Evolutionary conservation across 2,113 vertebrate genomes (phyloP).

Genomic region (Leptocoma aspasia): DNA sequence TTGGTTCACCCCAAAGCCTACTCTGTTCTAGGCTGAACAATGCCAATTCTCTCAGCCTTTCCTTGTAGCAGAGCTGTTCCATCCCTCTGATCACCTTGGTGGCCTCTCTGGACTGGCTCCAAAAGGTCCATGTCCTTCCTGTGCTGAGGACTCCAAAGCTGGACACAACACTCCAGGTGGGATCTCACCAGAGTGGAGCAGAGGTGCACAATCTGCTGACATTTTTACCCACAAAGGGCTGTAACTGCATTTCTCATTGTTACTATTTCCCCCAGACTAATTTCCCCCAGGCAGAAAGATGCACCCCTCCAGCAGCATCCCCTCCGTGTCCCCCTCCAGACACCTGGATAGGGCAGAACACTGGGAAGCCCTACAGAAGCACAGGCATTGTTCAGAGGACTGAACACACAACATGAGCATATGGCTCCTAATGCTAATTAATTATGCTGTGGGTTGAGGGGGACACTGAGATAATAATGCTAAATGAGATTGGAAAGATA

Average conservation of each 20-base stretch:
- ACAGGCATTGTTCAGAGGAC: not conserved
- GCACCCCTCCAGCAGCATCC: not conserved
- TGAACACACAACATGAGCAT: not conserved
- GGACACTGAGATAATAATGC: conserved; percentile 5
- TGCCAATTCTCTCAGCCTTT: not conserved
- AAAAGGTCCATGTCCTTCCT: not conserved
- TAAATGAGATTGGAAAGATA: conserved; percentile 27
- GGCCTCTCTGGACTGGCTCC: not conserved
- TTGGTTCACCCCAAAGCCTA: fast-evolving
- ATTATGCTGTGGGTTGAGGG: conserved; percentile 27
- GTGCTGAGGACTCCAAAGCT: not conserved
- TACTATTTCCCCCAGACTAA: not conserved
- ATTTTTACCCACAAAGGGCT: not conserved
- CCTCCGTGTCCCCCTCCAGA: fast-evolving
- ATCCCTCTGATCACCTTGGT: not conserved
- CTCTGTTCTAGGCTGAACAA: not conserved
- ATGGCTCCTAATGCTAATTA: conserved; percentile 36
- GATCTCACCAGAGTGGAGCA: not conserved
- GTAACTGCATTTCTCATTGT: not conserved
- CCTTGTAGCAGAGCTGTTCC: not conserved
- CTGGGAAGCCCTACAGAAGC: not conserved
- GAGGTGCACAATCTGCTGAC: not conserved
- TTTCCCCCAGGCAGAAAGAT: not conserved
- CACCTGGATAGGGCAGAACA: not conserved
- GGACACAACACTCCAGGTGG: not conserved